Conservation (phyloP, 92 coral and sea anemone genomes). For the Umimayanthus chanpuru region DNA sequence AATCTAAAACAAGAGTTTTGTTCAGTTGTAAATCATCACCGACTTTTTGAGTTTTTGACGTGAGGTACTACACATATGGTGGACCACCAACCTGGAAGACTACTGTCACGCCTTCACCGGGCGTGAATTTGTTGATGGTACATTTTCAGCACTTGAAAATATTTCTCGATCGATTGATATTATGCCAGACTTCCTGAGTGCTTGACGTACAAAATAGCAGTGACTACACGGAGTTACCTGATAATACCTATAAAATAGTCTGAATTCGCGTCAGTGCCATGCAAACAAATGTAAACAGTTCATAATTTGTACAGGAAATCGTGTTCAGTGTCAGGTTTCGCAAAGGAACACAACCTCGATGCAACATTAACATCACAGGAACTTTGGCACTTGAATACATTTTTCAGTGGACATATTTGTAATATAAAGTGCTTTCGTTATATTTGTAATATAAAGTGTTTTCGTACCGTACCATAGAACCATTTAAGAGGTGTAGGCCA, state of each 20-base stretch:
- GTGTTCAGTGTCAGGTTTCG: not conserved
- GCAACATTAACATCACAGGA: not conserved
- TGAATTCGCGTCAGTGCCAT: not conserved
- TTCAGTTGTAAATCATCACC: not conserved
- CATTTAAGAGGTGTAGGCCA: no score
- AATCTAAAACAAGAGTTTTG: no score
- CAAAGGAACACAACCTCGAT: not conserved
- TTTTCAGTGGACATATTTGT: not conserved
- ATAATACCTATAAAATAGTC: not conserved
- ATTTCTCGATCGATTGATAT: not conserved
- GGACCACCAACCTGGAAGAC: not conserved
- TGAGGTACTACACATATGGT: not conserved
- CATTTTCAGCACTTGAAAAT: not conserved
- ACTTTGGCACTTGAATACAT: not conserved
- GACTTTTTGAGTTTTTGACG: not conserved
- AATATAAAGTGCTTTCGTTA: not conserved
- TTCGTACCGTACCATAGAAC: not conserved
- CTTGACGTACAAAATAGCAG: not conserved
- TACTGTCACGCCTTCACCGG: conserved; percentile 1
- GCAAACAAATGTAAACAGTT: not conserved
- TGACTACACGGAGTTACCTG: not conserved
- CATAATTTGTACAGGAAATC: not conserved
- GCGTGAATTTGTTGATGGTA: conserved; percentile 20
- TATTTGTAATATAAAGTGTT: not conserved
- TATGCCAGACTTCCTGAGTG: not conserved